Base-by-base conservation (phyloP, 2,113 vertebrate species). In the Caretta caretta region DNA sequence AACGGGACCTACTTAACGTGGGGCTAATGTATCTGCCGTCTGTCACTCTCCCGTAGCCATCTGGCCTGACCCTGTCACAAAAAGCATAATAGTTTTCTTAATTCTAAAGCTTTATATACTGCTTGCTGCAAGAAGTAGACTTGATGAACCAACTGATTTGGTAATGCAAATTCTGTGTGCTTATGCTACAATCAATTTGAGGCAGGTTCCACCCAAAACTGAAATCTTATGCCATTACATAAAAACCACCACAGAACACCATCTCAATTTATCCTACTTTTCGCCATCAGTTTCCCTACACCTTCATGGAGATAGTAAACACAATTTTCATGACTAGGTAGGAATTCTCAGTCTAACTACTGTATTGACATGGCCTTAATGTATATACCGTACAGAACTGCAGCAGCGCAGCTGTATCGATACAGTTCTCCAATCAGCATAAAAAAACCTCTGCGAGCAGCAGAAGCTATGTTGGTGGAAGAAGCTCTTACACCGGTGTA, bases 221-320 rank as follows among this genome's bases (percentile, higher is more conserved):
- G 76, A 12, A 13, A n/a, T 38, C 49, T 56, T 8, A 3, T 22
- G 27, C 25, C 16, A 17, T 24, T 65, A 65, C 48, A 83, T 6
- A 13, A 29, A 31, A 62, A 50, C 0, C 6, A 20, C 19, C 24
- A n/a, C 1, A 3, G 24, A 13, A 82, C 8, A 29, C 19, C n/a
- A 65, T 6, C 42, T 49, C 29, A 27, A 2, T 35, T 51, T 86
- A 20, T 4, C 84, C 19, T 46, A 13, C 22, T 35, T 38, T 90
- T 86, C 22, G 56, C 1, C 35, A 35, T 48, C 72, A 93, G 8
- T 46, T 90, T 42, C 51, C 80, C 38, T 42, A 24, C 16, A 4
- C 13, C 20, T 54, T 24, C 25, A 10, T 84, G 5, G 6, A 56
- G 3, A 20, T 35, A 20, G 7, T 54, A 54, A 54, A 20, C 20